phyloP scores from a whole-genome alignment of 2,797 vertebrate genomes.

The Psittacula derbiana region DNA sequence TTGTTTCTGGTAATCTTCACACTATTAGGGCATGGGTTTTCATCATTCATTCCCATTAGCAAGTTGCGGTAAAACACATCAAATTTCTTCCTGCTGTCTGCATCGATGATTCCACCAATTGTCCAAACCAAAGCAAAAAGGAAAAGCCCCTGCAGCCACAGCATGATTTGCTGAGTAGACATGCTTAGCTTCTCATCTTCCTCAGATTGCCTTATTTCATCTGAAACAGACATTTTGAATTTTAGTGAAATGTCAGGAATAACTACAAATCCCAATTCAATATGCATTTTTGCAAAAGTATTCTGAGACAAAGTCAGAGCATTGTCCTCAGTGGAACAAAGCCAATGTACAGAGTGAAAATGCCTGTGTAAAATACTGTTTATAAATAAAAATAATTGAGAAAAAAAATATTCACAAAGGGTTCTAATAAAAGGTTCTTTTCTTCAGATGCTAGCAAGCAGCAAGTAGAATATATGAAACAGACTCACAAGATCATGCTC shows the following conservation, averaged over 20 bases:
- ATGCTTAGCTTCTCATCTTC: slow-evolving; percentile 69
- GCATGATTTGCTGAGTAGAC: slow-evolving; percentile 83
- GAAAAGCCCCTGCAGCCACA: slow-evolving; percentile 90
- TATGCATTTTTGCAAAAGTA: neutral
- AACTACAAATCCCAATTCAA: neutral
- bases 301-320: neutral
- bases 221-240: slow-evolving; percentile 67
- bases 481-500: neutral
- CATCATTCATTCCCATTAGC: slow-evolving; percentile 76
- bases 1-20: slow-evolving; percentile 86
- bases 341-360: neutral
- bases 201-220: slow-evolving; percentile 79
- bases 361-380: neutral
- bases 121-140: slow-evolving; percentile 93
- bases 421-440: neutral
- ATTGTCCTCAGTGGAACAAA: neutral
- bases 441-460: neutral
- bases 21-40: slow-evolving; percentile 82
- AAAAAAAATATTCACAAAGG: neutral
- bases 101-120: slow-evolving; percentile 85
- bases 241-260: neutral
- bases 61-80: slow-evolving; percentile 88
- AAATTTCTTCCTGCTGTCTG: slow-evolving; percentile 88
- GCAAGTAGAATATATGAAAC: neutral
- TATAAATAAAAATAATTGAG: neutral